These are phyloP conservation scores for Sebastiscus albofasciatus DNA, from an alignment of 2,797 vertebrate genomes.

Conservation along the genomic window DNA sequence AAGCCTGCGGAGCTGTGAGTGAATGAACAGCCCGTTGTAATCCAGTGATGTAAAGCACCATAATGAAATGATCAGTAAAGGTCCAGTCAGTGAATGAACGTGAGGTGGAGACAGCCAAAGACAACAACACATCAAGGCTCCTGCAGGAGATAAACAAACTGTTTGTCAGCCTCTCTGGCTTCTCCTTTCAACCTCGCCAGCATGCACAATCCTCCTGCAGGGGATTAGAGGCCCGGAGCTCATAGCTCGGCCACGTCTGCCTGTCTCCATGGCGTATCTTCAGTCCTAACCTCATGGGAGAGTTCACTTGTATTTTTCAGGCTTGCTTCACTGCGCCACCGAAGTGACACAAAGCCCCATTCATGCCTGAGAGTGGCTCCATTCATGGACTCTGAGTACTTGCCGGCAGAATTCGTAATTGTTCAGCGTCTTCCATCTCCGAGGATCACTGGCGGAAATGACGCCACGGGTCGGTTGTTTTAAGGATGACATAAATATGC, in stretches of 20 bases:
- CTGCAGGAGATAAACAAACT: slow-evolving; percentile 59
- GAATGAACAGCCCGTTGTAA: background rate
- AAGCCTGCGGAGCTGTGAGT: background rate
- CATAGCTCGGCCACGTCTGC: slow-evolving; percentile 69
- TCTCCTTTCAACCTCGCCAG: slow-evolving; percentile 39
- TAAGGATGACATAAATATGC: slow-evolving; percentile 74
- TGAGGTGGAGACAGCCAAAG: slow-evolving; percentile 31
- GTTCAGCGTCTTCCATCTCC: slow-evolving; percentile 81
- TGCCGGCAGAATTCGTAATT: slow-evolving; percentile 83
- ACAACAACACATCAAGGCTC: slow-evolving; percentile 42
- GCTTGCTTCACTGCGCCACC: slow-evolving; percentile 65
- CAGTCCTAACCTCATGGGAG: slow-evolving; percentile 82
- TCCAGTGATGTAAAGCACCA: slow-evolving; percentile 9
- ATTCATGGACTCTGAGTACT: slow-evolving; percentile 82
- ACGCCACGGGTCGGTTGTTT: slow-evolving; percentile 70
- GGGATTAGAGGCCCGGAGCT: slow-evolving; percentile 35
- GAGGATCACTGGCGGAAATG: slow-evolving; percentile 77
- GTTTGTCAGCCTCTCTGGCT: slow-evolving; percentile 31
- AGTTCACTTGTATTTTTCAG: slow-evolving; percentile 80
- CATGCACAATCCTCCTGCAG: slow-evolving; percentile 23
- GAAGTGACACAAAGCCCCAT: slow-evolving; percentile 81
- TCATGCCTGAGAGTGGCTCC: slow-evolving; percentile 79
- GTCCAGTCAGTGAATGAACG: slow-evolving; percentile 32
- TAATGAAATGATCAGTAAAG: slow-evolving; percentile 30
- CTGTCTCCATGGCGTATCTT: slow-evolving; percentile 74